Evolutionary conservation across 2,888 invertebrate species (phyloP), one percentile per base, ranked within the genome.

Genomic region (Macaria notata): DNA sequence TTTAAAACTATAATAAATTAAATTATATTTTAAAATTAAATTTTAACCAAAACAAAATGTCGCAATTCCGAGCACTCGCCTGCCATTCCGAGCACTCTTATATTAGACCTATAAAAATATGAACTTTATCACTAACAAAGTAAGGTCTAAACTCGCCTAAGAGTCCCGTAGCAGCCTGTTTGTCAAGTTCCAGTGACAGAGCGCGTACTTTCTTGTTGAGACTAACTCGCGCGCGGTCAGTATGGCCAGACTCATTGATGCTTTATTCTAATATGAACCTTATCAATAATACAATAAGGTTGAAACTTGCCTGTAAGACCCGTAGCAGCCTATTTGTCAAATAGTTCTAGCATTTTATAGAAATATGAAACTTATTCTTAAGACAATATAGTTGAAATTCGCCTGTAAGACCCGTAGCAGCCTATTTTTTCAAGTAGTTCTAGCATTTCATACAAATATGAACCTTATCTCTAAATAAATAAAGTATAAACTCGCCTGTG

Each of bases 131-230:
- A 19, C 19, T 19, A 19, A 19, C 19, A 19, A 19, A 19, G 2
- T 19, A 19, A 19, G 19, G 1, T 19, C 2, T 1, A 19, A 19
- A 19, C 19, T 19, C 19, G 19, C 19, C 2, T 19, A 2, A 19
- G 19, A 19, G 19, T 19, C 31, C 41, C 3, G 8, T 42, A 3
- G 4, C n/a, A 9, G 3, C 9, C 9, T 42, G 4, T 9, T 42
- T 49, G 19, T 42, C 9, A 4, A 49, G 9, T 31, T 42, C 42
- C 42, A 42, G n/a, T n/a, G 4, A 49, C 30, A 48, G 3, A 4
- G 3, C 93, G 56, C 95, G 91, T 31, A 93, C 86, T 75, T 94
- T 94, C 72, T 94, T 94, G 46, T 83, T 78, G 44, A 85, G 80
- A 33, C 71, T 68, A 50, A 71, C 70, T 4, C 75, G 53, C 3